Evolutionary conservation across 2,888 invertebrate species (phyloP).

Genomic region (Chironomus tentans): DNA sequence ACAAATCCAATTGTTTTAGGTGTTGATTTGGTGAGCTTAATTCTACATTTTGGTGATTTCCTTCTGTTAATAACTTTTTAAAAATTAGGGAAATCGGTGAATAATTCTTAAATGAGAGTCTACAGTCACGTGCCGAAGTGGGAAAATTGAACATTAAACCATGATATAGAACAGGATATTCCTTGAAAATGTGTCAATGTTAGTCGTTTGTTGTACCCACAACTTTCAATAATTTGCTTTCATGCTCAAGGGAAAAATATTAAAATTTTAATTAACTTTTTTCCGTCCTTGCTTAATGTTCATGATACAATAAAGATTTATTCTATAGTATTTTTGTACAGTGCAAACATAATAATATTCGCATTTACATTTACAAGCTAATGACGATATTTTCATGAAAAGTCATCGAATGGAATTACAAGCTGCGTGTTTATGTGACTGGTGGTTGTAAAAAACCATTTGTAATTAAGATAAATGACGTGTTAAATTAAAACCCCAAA

Average conservation of each 20-base stretch:
- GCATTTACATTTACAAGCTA: not conserved
- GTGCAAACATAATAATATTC: too few species aligned
- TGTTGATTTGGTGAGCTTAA: conserved; percentile 1
- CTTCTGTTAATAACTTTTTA: too few species aligned
- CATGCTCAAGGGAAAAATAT: not conserved
- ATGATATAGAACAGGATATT: not conserved
- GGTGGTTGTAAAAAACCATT: not conserved
- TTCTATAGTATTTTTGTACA: too few species aligned
- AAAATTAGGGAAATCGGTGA: not conserved
- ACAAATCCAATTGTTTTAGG: conserved; percentile 9
- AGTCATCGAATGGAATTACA: not conserved
- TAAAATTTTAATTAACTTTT: conserved; percentile 4
- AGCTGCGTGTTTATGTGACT: not conserved
- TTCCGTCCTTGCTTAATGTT: not conserved
- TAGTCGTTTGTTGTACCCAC: not conserved
- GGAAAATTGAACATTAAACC: not conserved
- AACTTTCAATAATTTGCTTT: not conserved
- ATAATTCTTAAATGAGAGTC: not conserved
- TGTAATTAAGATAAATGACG: conserved; percentile 15
- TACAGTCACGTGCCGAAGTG: not conserved
- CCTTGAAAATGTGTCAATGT: not conserved
- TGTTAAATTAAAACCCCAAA: conserved; percentile 4
- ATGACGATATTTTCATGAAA: not conserved
- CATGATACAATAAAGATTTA: not conserved
- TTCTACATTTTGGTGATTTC: not conserved